A percentile compares a stretch with the other conserved stretches of the same genome.
Conservation (phyloP, 1,140 invertebrate species). For the Procambarus virginalis region DNA sequence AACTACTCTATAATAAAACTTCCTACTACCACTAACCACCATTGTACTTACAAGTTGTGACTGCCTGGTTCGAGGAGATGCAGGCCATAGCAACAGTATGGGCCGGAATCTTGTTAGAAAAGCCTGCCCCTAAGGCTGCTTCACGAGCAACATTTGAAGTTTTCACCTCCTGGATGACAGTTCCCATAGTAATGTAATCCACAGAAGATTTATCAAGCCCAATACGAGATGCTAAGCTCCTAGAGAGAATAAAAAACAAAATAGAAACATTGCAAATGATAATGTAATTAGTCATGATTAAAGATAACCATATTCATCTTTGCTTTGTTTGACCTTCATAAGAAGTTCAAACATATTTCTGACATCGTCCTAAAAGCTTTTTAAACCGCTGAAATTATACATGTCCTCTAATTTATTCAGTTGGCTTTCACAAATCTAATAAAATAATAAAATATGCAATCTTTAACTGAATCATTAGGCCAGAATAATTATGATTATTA, state of each 20-base stretch:
- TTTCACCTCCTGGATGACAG: slow-evolving; percentile 98
- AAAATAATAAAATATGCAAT: too few relatives aligned
- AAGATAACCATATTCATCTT: too few relatives aligned
- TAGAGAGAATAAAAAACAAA: slow-evolving; percentile 74
- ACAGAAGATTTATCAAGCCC: slow-evolving; percentile 89
- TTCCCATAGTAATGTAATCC: slow-evolving; percentile 96
- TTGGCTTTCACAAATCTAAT: too few relatives aligned
- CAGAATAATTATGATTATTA: too few relatives aligned
- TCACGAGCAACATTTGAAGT: slow-evolving; percentile 94
- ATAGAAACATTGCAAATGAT: not conserved
- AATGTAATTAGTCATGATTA: not conserved
- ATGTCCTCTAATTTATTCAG: too few relatives aligned
- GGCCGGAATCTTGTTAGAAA: slow-evolving; percentile 93
- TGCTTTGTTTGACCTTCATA: too few relatives aligned
- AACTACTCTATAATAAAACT: too few relatives aligned
- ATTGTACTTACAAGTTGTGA: slow-evolving; percentile 81
- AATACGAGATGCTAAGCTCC: slow-evolving; percentile 87
- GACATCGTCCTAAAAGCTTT: too few relatives aligned
- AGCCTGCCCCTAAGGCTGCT: slow-evolving; percentile 92
- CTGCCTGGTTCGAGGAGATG: slow-evolving; percentile 97
- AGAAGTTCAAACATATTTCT: too few relatives aligned
- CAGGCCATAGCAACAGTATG: slow-evolving; percentile 99
- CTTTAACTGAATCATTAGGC: too few relatives aligned
- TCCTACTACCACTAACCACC: too few relatives aligned
- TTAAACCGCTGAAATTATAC: too few relatives aligned